These are phyloP conservation scores for Ageneiosus marmoratus DNA, from an alignment of 2,113 vertebrate genomes.

Conservation along the genomic window DNA sequence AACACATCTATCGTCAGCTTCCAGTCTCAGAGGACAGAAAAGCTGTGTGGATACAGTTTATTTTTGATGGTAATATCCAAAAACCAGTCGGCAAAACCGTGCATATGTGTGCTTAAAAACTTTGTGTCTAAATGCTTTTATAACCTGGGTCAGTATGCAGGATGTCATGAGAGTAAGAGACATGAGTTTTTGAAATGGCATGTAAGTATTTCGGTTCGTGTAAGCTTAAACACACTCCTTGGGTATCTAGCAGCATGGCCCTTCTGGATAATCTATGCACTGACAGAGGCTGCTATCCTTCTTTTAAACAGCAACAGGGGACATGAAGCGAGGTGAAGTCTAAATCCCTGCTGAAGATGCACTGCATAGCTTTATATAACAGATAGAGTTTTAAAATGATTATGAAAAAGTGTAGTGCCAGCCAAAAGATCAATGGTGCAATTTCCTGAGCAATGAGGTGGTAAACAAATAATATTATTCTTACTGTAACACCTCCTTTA, in stretches of 20 bases:
- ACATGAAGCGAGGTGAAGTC: neutral
- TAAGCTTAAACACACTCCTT: too few relatives aligned
- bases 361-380: neutral
- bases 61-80: too few relatives aligned
- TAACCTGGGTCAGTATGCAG: too few relatives aligned
- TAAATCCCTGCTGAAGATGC: neutral
- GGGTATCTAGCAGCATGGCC: neutral
- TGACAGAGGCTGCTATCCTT: neutral
- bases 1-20: too few relatives aligned
- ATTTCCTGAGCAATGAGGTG: neutral
- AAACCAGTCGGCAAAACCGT: too few relatives aligned
- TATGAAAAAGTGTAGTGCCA: neutral
- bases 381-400: neutral
- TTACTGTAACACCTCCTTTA: neutral
- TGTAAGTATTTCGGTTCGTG: too few relatives aligned
- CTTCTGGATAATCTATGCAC: neutral
- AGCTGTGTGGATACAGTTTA: too few relatives aligned
- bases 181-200: too few relatives aligned
- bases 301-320: neutral
- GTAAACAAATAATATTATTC: neutral
- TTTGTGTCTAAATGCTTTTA: too few relatives aligned
- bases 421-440: neutral
- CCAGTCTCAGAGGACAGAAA: too few relatives aligned
- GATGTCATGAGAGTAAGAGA: too few relatives aligned
- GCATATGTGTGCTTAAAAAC: too few relatives aligned